Conservation (phyloP, 2,888 invertebrate species). For the Hypomecis punctinalis region DNA sequence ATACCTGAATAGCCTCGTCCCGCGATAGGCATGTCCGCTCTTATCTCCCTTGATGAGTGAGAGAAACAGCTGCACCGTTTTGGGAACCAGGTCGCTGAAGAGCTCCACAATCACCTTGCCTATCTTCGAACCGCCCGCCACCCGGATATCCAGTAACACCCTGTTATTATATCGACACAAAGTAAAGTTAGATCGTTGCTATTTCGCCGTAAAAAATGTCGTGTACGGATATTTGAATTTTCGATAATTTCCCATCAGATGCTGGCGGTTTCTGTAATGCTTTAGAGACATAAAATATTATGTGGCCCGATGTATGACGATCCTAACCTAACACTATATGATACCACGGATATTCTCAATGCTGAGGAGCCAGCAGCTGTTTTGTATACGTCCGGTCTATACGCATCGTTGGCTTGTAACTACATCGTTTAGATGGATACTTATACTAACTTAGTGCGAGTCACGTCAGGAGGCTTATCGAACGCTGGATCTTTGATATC, state of each 20-base stretch:
- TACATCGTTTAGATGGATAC: not conserved
- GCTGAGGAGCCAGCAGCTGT: too few species aligned
- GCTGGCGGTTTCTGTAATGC: too few species aligned
- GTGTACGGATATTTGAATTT: too few species aligned
- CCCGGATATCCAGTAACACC: conserved; percentile 72
- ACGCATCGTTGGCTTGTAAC: too few species aligned
- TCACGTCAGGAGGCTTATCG: conserved; percentile 61
- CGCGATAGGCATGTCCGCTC: conserved; percentile 68
- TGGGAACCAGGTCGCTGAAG: conserved; percentile 71
- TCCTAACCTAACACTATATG: too few species aligned
- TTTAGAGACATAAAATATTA: too few species aligned
- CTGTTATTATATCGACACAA: conserved; percentile 47
- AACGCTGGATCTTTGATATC: conserved; percentile 72
- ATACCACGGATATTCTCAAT: too few species aligned
- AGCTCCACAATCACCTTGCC: conserved; percentile 70
- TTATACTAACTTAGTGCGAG: conserved; percentile 61
- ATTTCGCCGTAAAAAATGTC: conserved; percentile 8
- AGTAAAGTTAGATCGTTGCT: not conserved
- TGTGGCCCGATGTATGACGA: too few species aligned
- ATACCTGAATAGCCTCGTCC: conserved; percentile 74
- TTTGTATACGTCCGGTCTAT: too few species aligned
- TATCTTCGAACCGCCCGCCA: conserved; percentile 73
- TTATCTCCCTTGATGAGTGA: conserved; percentile 66
- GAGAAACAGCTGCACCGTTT: conserved; percentile 71
- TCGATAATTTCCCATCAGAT: too few species aligned